Evolutionary conservation across 2,888 invertebrate species (phyloP), one percentile per base, ranked within the genome.

Genomic region (Eupithecia subumbrata): DNA sequence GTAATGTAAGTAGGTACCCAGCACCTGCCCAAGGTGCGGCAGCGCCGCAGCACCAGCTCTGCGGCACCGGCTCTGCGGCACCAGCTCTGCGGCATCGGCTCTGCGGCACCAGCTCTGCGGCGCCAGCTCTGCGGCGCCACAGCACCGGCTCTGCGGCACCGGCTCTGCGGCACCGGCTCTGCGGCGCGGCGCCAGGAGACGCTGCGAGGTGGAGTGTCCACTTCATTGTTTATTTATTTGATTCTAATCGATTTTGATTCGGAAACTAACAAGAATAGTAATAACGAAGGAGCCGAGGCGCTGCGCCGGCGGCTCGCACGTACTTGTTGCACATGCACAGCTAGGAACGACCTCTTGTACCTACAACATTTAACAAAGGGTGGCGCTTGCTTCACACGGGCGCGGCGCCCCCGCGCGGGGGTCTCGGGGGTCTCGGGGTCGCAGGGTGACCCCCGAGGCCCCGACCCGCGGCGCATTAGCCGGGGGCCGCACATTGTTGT

Each of bases 401-500:
- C 67, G 30, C 8, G 25, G 72, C n/a, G 9, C 56, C 60, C 60
- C 2, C 11, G 37, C 30, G 63, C 30, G 30, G 30, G 34, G 52
- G 40, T 52, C 66, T 11, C 8, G 25, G 60, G 34, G 48, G 37
- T 52, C 64, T 14, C 14, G 63, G 63, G 25, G 25, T 34, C 64
- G 34, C 64, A 12, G 25, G 64, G 18, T 34, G 63, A 63, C 63
- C 40, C 40, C 67, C 40, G 43, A 18, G 30, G 30, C 40, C 40
- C 67, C 40, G 43, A 18, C 40, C 67, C 67, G 40, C 9, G 34
- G n/a, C 37, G 37, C 37, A 40, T 14, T 18, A 18, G 16, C 66
- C 37, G 66, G n/a, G 67, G n/a, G 40, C 37, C 22, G 40, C 34
- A 22, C 45, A 48, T 69, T 63, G 70, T 72, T 63, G 67, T 37